Conservation (phyloP, 2,888 invertebrate species). For the Plutella xylostella region DNA sequence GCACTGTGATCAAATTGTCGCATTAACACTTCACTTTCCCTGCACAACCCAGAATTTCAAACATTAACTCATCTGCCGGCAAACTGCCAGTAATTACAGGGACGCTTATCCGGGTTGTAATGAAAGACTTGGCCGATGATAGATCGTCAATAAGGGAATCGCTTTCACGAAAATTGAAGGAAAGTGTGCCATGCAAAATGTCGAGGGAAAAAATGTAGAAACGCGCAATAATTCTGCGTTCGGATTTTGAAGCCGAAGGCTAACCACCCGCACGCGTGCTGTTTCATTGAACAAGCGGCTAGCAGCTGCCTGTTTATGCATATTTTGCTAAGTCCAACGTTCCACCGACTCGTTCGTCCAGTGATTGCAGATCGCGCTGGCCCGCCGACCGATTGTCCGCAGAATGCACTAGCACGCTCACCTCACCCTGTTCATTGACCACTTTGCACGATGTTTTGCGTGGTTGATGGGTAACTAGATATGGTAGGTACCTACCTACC, state of each 20-base stretch:
- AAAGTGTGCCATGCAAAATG: constrained; percentile 55
- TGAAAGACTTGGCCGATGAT: constrained; percentile 41
- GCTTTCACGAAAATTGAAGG: constrained; percentile 64
- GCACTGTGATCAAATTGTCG: constrained; percentile 60
- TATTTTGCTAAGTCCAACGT: too few relatives aligned
- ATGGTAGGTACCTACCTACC: not conserved
- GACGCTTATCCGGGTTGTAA: constrained; percentile 38
- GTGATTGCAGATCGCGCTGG: too few relatives aligned
- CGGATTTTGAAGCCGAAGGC: constrained; percentile 34
- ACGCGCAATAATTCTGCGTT: not conserved
- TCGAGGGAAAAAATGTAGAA: constrained; percentile 1
- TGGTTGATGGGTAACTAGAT: too few relatives aligned
- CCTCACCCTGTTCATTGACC: too few relatives aligned
- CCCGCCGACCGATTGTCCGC: too few relatives aligned
- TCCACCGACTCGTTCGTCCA: too few relatives aligned
- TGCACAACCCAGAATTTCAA: constrained; percentile 55
- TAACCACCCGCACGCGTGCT: constrained; percentile 32
- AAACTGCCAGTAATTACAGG: constrained; percentile 55
- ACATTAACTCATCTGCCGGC: constrained; percentile 65
- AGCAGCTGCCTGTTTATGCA: constrained; percentile 39
- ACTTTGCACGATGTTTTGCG: too few relatives aligned
- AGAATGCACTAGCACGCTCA: too few relatives aligned
- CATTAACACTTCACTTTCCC: constrained; percentile 66
- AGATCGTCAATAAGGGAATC: constrained; percentile 54
- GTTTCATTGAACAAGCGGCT: constrained; percentile 33